Percentiles rank a stretch among this genome's conserved stretches.
Evolutionary conservation across 2,113 vertebrate genomes (phyloP).

Genomic region (Otis tarda): DNA sequence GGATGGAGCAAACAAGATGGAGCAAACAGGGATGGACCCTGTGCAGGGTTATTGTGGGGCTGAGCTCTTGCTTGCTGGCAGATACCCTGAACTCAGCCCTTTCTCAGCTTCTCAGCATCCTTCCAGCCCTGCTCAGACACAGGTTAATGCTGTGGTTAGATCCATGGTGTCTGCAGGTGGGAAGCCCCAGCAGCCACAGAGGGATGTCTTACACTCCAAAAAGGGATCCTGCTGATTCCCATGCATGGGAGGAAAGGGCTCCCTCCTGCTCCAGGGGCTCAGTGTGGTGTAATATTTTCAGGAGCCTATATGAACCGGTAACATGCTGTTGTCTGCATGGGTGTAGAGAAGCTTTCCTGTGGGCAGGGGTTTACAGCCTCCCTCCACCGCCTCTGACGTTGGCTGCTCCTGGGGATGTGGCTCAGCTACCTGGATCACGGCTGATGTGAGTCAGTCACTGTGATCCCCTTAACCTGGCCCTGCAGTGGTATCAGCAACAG

Average conservation of each 20-base stretch:
- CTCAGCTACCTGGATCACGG: background rate
- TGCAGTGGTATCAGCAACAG: background rate
- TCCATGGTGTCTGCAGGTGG: background rate
- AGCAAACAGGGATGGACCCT: background rate
- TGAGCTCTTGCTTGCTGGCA: background rate
- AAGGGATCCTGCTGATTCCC: background rate
- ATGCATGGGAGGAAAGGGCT: background rate
- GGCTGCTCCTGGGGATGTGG: background rate
- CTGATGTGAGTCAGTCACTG: background rate
- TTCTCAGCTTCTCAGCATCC: background rate
- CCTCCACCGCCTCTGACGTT: background rate
- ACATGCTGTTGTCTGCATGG: rapidly evolving
- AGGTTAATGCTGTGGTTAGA: background rate
- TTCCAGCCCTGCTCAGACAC: background rate
- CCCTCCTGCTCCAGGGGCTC: background rate
- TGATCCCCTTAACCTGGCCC: background rate
- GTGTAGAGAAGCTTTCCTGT: background rate
- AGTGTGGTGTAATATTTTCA: background rate
- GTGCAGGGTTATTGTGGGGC: background rate
- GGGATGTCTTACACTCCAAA: background rate
- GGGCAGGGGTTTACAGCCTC: background rate
- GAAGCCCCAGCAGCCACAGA: background rate
- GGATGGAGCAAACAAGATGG: background rate
- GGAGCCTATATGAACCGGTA: rapidly evolving
- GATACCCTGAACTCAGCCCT: background rate